These are phyloP conservation scores for Drosophila ironensis DNA, from an alignment of 1,140 invertebrate genomes.

Conservation along the genomic window DNA sequence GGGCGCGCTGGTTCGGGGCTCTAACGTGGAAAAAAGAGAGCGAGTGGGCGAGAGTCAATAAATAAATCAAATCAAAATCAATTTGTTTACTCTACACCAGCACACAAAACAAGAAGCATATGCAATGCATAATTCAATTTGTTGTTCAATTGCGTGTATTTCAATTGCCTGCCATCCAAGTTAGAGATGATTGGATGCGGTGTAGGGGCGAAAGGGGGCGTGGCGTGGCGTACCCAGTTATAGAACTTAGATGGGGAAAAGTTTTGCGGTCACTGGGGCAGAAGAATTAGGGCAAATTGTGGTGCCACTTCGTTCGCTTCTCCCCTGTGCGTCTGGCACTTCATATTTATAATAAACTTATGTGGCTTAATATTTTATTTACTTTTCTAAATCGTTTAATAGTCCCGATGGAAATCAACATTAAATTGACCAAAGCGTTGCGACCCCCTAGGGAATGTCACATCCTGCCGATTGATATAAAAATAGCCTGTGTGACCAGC, in stretches of 20 bases:
- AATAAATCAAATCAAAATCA: constrained; percentile 79
- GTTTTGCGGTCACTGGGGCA: constrained; percentile 43
- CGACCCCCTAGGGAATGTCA: constrained; percentile 4
- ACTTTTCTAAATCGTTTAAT: constrained; percentile 32
- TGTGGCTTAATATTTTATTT: constrained; percentile 23
- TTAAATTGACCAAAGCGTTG: constrained; percentile 10
- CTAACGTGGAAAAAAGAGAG: neutral
- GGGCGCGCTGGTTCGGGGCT: too few relatives aligned
- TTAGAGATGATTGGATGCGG: constrained; percentile 11
- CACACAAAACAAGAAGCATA: constrained; percentile 45
- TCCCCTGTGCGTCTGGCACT: constrained; percentile 4
- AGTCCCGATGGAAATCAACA: constrained; percentile 24
- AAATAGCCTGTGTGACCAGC: neutral
- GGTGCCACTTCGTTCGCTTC: too few relatives aligned
- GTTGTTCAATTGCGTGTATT: constrained; percentile 75
- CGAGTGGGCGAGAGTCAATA: constrained; percentile 37
- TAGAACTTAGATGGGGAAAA: constrained; percentile 16
- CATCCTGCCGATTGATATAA: neutral
- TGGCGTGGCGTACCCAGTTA: neutral
- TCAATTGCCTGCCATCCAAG: constrained; percentile 62
- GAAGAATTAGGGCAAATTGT: constrained; percentile 39
- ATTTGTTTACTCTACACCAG: constrained; percentile 65
- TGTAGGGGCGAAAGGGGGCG: neutral
- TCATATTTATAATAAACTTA: constrained; percentile 23
- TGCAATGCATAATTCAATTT: constrained; percentile 76